Evolutionary conservation across 2,797 vertebrate genomes (phyloP).

Genomic region (Sarcoramphus papa): DNA sequence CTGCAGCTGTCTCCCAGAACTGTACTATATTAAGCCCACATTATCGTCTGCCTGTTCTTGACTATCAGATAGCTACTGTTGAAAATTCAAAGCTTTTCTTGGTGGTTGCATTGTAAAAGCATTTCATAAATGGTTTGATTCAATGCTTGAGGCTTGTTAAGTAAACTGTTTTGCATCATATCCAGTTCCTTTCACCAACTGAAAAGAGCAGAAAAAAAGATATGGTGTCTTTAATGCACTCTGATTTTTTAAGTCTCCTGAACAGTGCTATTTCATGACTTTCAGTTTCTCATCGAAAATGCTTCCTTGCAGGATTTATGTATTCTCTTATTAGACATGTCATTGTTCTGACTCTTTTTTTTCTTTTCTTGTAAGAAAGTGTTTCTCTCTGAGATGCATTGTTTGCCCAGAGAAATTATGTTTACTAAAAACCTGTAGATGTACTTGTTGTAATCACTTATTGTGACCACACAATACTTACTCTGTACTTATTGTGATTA

Average conservation of each 20-base stretch:
- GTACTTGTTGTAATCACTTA: background rate
- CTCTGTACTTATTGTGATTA: background rate
- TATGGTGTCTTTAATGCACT: background rate
- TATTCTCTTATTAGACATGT: background rate
- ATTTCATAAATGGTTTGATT: conserved; percentile 11
- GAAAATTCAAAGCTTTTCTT: conserved; percentile 7
- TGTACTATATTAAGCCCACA: conserved; percentile 36
- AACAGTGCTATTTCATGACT: background rate
- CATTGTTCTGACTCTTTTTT: background rate
- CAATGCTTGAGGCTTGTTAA: background rate
- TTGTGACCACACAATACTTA: background rate
- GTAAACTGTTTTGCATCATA: background rate
- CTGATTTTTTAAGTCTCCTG: background rate
- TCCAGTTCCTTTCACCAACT: background rate
- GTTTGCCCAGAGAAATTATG: background rate
- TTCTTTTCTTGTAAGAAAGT: background rate
- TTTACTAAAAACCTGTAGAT: background rate
- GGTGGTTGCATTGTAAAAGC: background rate
- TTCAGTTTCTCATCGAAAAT: background rate
- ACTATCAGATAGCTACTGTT: conserved; percentile 5
- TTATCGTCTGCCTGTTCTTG: conserved; percentile 15
- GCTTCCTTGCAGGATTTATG: background rate
- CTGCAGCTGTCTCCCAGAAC: background rate
- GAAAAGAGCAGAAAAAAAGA: background rate
- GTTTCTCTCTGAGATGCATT: background rate